phyloP scores from a whole-genome alignment of 1,140 invertebrate species.

The Caenorhabditis brenneri region DNA sequence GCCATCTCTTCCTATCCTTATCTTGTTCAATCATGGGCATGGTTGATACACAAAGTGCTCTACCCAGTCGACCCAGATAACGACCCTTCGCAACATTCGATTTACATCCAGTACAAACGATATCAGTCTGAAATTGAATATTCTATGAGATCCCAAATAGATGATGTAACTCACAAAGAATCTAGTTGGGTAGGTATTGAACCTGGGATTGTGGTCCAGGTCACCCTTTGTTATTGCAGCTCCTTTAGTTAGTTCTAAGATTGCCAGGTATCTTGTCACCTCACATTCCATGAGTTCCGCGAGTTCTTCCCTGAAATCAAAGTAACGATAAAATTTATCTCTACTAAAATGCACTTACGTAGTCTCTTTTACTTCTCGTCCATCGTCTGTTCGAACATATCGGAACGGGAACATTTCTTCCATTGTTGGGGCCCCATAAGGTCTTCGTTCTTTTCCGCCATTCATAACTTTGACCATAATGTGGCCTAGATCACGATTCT shows the following conservation, averaged over 20 bases:
- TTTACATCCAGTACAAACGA: constrained; percentile 5
- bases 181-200: background rate
- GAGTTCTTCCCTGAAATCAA: background rate
- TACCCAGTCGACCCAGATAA: background rate
- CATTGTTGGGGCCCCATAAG: constrained; percentile 19
- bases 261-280: constrained; percentile 15
- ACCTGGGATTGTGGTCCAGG: constrained; percentile 11
- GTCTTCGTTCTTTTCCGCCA: background rate
- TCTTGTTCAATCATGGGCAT: constrained; percentile 20
- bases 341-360: background rate
- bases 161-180: background rate
- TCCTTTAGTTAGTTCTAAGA: constrained; percentile 8
- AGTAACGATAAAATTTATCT: background rate
- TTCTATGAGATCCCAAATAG: no score
- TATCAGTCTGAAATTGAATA: constrained; percentile 21
- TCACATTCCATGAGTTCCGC: background rate
- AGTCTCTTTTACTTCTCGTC: background rate
- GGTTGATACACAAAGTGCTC: background rate
- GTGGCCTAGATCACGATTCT: background rate
- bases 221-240: background rate
- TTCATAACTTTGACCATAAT: background rate
- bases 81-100: background rate
- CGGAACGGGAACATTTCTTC: constrained; percentile 23
- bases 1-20: constrained; percentile 28
- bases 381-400: constrained; percentile 30